Evolutionary conservation across 2,888 invertebrate species (phyloP).

Genomic region (Drosophila mulleri): DNA sequence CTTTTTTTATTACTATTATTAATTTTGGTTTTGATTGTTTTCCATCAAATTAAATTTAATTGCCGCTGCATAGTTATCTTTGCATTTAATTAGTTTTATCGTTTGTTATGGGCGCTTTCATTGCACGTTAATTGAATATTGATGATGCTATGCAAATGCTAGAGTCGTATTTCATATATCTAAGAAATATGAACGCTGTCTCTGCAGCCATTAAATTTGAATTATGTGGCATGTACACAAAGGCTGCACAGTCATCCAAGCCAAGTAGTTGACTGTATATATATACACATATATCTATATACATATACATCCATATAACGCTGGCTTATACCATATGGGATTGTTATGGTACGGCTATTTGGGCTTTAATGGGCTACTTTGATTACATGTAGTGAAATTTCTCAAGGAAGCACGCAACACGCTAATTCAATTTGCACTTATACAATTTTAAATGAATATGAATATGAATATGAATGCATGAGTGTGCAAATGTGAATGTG

Average conservation of each 20-base stretch:
- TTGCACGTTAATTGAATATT: slow-evolving; percentile 69
- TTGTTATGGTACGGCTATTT: slow-evolving; percentile 36
- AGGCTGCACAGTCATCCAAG: slow-evolving; percentile 39
- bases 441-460: slow-evolving; percentile 42
- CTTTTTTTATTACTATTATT: not conserved
- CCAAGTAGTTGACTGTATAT: slow-evolving; percentile 1
- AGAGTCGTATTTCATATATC: not conserved
- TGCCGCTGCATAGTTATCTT: slow-evolving; percentile 42
- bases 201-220: slow-evolving; percentile 57
- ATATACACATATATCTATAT: not conserved
- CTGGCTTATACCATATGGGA: slow-evolving; percentile 15
- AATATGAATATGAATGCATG: slow-evolving; percentile 40
- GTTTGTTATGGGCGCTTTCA: slow-evolving; percentile 58
- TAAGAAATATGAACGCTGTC: slow-evolving; percentile 3
- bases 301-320: slow-evolving; percentile 16
- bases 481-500: slow-evolving; percentile 16
- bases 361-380: slow-evolving; percentile 52
- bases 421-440: slow-evolving; percentile 55
- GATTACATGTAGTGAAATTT: slow-evolving; percentile 70
- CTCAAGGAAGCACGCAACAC: slow-evolving; percentile 73
- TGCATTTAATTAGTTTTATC: slow-evolving; percentile 61
- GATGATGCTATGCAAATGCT: slow-evolving; percentile 45
- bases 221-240: slow-evolving; percentile 47
- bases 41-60: slow-evolving; percentile 56
- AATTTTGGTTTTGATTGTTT: slow-evolving; percentile 20